Percentiles rank a stretch among this genome's conserved stretches.
phyloP scores from a whole-genome alignment of 1,140 invertebrate genomes.

The Aphelenchoides fujianensis region DNA sequence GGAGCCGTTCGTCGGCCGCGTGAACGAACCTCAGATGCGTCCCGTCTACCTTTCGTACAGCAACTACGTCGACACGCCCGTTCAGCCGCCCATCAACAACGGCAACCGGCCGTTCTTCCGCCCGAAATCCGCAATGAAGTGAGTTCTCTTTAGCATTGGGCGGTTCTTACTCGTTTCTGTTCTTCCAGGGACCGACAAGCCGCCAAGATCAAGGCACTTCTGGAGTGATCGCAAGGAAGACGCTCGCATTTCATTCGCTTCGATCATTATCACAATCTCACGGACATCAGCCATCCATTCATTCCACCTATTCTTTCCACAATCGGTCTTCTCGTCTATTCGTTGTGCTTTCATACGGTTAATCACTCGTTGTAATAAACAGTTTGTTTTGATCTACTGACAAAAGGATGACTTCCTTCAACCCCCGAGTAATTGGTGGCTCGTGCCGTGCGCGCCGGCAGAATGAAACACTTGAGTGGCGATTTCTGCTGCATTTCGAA shows the following conservation, averaged over 20 bases:
- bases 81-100: conserved; percentile 17
- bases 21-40: conserved; percentile 37
- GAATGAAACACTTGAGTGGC: too few relatives aligned
- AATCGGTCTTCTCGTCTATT: background rate
- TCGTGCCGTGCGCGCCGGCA: too few relatives aligned
- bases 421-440: too few relatives aligned
- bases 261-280: too few relatives aligned
- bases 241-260: background rate
- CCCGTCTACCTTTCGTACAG: conserved; percentile 43
- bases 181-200: conserved; percentile 54
- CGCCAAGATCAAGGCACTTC: conserved; percentile 45
- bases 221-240: conserved; percentile 41
- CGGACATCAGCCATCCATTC: conserved; percentile 12
- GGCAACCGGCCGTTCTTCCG: conserved; percentile 29
- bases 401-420: background rate
- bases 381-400: too few relatives aligned
- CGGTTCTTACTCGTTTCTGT: background rate
- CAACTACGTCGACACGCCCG: conserved; percentile 35
- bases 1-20: conserved; percentile 9
- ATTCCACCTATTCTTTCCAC: background rate
- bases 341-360: too few relatives aligned
- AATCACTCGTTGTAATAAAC: too few relatives aligned
- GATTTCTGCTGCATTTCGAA: too few relatives aligned
- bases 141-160: conserved; percentile 10
- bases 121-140: conserved; percentile 53